These are phyloP conservation scores for Pipistrellus pygmaeus DNA, from an alignment of 2,797 vertebrate genomes.

Conservation along the genomic window DNA sequence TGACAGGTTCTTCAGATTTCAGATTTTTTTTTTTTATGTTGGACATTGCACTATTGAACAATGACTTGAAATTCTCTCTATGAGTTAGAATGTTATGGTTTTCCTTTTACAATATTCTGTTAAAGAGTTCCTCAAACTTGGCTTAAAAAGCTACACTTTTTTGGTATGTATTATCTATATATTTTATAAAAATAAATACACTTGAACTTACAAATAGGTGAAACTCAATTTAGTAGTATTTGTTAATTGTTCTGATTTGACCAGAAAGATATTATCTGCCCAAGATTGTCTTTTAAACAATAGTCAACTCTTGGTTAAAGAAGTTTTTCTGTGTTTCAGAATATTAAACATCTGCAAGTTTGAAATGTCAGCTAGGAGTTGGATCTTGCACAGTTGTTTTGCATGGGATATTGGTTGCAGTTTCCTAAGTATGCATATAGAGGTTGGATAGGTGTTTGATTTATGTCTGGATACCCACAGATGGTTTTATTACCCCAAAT, in stretches of 20 bases:
- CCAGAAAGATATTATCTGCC: constrained; percentile 32
- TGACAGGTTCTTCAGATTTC: background rate
- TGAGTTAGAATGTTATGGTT: background rate
- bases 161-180: background rate
- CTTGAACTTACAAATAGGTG: constrained; percentile 40
- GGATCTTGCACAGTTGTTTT: background rate
- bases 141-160: constrained; percentile 16
- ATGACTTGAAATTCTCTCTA: background rate
- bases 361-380: constrained; percentile 16
- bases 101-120: constrained; percentile 23
- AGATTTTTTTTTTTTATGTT: background rate
- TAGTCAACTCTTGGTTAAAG: background rate
- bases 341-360: constrained; percentile 34
- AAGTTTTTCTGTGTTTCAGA: constrained; percentile 57
- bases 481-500: constrained; percentile 47
- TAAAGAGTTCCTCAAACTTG: constrained; percentile 1
- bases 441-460: constrained; percentile 47
- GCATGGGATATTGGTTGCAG: background rate
- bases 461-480: constrained; percentile 5
- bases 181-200: constrained; percentile 39
- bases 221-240: constrained; percentile 44
- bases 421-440: background rate
- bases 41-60: background rate
- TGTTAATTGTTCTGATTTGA: constrained; percentile 60
- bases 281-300: background rate